Evolutionary conservation across 2,797 vertebrate genomes (phyloP).

Genomic region (Typhlichthys subterraneus): DNA sequence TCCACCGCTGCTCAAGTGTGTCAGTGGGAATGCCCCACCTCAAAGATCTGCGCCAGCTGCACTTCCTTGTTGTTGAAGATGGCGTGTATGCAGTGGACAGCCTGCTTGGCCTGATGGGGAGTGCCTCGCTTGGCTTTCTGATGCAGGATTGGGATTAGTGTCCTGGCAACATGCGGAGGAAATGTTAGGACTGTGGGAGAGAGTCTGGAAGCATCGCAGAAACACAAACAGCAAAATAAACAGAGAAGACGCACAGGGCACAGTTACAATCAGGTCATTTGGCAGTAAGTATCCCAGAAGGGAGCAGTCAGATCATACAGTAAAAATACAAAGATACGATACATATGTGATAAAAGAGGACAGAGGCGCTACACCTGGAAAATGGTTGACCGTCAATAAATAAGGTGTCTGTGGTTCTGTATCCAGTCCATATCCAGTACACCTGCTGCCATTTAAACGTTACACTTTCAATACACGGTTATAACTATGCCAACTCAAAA

Average conservation of each 20-base stretch:
- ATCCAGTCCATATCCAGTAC: too few species aligned
- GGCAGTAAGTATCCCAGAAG: too few species aligned
- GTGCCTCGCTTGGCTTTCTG: constrained; percentile 98
- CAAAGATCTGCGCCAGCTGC: constrained; percentile 98
- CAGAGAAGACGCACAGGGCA: neutral
- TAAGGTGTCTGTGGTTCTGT: too few species aligned
- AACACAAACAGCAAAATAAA: neutral
- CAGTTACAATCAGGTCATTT: too few species aligned
- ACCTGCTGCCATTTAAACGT: neutral
- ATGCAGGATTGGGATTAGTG: constrained; percentile 96
- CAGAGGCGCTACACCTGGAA: too few species aligned
- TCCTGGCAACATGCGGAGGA: constrained; percentile 74
- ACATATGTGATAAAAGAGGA: too few species aligned
- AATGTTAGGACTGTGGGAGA: neutral
- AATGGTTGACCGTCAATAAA: too few species aligned
- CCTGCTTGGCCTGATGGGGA: constrained; percentile 98
- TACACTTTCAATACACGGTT: too few species aligned
- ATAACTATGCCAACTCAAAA: neutral
- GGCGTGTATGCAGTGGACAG: constrained; percentile 97
- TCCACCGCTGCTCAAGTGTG: neutral
- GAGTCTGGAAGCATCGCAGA: neutral
- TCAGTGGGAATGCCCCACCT: constrained; percentile 74
- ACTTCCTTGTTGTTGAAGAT: constrained; percentile 99
- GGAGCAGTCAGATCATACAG: too few species aligned
- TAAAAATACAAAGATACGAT: too few species aligned